These are phyloP conservation scores for Poeciliopsis occidentalis DNA, from an alignment of 2,113 vertebrate genomes.

Conservation along the genomic window DNA sequence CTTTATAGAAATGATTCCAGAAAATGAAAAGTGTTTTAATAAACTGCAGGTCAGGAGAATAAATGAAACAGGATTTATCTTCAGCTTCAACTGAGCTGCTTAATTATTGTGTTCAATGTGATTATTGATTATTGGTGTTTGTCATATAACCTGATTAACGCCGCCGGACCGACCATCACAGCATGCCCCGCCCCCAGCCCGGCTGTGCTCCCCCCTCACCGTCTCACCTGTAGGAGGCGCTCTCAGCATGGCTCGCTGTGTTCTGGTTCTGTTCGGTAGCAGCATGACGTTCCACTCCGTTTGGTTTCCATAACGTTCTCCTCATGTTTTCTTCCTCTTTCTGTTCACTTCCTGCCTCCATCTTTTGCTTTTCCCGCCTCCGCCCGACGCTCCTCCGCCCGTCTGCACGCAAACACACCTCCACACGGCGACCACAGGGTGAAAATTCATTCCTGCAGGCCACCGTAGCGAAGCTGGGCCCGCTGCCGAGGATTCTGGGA, in stretches of 20 bases:
- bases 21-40: too few species aligned
- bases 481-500: slow-evolving; percentile 92
- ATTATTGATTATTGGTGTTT: not conserved
- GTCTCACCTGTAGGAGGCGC: slow-evolving; percentile 12
- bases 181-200: slow-evolving; percentile 46
- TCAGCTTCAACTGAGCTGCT: too few species aligned
- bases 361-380: slow-evolving; percentile 76
- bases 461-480: slow-evolving; percentile 93
- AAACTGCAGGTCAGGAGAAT: too few species aligned
- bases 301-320: slow-evolving; percentile 85
- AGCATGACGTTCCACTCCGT: slow-evolving; percentile 84
- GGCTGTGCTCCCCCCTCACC: not conserved
- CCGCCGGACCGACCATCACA: slow-evolving; percentile 23
- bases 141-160: slow-evolving; percentile 15
- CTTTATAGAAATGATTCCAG: too few species aligned
- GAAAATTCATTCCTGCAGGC: slow-evolving; percentile 99
- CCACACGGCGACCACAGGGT: slow-evolving; percentile 84
- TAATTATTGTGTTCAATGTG: not conserved
- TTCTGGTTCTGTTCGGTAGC: slow-evolving; percentile 80
- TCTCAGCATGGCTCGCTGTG: slow-evolving; percentile 64
- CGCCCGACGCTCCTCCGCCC: slow-evolving; percentile 82
- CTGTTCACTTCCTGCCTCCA: slow-evolving; percentile 70
- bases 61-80: too few species aligned
- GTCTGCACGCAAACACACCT: slow-evolving; percentile 55
- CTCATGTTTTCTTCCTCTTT: slow-evolving; percentile 84